Base-by-base conservation (phyloP, 2,113 vertebrate genomes). In the Chrysemys picta region DNA sequence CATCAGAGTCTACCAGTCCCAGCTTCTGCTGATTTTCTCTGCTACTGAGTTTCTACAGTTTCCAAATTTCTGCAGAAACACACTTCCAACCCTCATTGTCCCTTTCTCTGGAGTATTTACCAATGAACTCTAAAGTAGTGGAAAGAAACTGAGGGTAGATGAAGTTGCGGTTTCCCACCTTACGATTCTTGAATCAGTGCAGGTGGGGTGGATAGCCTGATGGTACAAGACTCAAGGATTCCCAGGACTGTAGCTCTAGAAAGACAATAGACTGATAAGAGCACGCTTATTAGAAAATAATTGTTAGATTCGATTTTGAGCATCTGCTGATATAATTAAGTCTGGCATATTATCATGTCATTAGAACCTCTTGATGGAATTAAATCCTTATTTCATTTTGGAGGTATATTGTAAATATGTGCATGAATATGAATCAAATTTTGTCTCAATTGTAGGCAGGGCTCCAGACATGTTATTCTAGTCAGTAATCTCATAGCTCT, bases 371-470 rank as follows among this genome's bases (percentile, higher is more conserved):
- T 19, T 93, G 94, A 96, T 95, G 75, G 89, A 90, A 54, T 95
- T 89, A 93, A 92, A 89, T 69, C 65, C 83, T 88, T 94, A 88
- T 91, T 94, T 97, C 96, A 96, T 87, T 93, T 92, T 85, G 81
- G 49, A 93, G 87, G 54, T 95, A 88, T 93, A 85, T 91, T 95
- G 92, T 88, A 95, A 96, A 92, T 96, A 16, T 91, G 89, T 97
- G 90, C 89, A 75, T 91, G 90, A 94, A 94, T 89, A 95, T 96
- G 96, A 97, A 93, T 96, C 94, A 96, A 95, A 91, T 96, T 96
- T 97, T 97, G 85, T 95, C 89, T 97, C 93, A 92, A 8, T 19
- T 96, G 95, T 83, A 89, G 96, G 97, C 94, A 93, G 2, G 1
- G 75, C 81, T 96, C 96, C 96, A 97, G 84, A 94, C 82, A 81